A percentile compares a stretch with the other conserved stretches of the same genome.
Evolutionary conservation across 2,797 vertebrate genomes (phyloP).

Genomic region (Siniperca undulata): DNA sequence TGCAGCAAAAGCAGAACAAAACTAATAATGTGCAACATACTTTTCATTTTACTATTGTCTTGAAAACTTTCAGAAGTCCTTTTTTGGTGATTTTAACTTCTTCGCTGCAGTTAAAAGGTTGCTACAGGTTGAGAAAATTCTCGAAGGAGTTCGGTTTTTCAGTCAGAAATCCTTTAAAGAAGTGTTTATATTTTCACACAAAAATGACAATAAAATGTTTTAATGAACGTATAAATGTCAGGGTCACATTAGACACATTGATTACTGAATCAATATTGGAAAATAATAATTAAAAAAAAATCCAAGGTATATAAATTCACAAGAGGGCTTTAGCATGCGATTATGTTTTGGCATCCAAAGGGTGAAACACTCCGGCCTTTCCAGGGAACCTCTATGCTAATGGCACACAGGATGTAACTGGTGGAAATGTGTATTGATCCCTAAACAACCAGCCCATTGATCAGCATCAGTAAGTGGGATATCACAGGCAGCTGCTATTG

Average conservation of each 20-base stretch:
- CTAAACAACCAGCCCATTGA: constrained; percentile 73
- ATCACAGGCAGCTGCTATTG: constrained; percentile 69
- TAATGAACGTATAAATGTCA: rapidly evolving
- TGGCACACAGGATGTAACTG: constrained; percentile 56
- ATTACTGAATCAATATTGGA: neutral
- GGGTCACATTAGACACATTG: neutral
- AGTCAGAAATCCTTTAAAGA: neutral
- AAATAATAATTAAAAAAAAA: neutral
- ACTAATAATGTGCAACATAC: neutral
- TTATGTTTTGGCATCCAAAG: neutral
- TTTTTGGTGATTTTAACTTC: neutral
- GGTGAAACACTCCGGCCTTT: constrained; percentile 5
- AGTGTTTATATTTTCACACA: neutral
- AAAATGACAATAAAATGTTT: neutral
- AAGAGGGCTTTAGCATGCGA: neutral
- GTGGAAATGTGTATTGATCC: constrained; percentile 83
- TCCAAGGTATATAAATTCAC: too few relatives aligned
- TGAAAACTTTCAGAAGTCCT: too few relatives aligned
- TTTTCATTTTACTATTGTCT: neutral
- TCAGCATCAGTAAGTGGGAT: constrained; percentile 61
- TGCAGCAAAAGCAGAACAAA: neutral
- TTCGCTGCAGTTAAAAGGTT: neutral
- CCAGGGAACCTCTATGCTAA: constrained; percentile 42
- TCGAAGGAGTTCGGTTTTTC: neutral
- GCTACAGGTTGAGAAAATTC: neutral